phyloP scores from a whole-genome alignment of 2,113 vertebrate species.

The Rhea pennata region DNA sequence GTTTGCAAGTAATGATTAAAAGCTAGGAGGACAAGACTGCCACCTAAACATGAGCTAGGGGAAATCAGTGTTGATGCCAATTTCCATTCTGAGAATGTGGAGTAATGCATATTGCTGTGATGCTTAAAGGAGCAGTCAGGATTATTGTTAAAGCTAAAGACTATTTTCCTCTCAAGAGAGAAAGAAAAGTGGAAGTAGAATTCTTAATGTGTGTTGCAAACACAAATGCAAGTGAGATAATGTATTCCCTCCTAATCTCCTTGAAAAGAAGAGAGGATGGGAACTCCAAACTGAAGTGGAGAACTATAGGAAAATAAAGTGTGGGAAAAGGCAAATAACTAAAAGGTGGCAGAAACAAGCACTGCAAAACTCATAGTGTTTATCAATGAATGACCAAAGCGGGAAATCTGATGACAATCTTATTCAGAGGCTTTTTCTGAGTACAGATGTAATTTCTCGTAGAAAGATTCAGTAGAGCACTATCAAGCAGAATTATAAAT shows the following conservation, averaged over 20 bases:
- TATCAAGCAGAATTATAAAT: background rate
- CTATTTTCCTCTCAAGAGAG: background rate
- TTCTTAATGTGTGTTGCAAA: background rate
- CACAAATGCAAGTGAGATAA: background rate
- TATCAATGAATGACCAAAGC: background rate
- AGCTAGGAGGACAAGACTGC: background rate
- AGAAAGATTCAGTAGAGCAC: background rate
- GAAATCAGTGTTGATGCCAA: background rate
- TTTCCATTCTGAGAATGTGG: background rate
- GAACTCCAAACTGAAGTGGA: background rate
- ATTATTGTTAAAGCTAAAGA: background rate
- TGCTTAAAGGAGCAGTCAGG: background rate
- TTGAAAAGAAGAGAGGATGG: background rate
- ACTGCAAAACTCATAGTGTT: background rate
- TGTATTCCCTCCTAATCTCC: background rate
- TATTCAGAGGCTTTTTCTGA: background rate
- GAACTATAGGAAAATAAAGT: background rate
- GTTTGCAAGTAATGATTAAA: background rate
- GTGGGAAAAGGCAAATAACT: background rate
- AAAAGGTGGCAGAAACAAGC: background rate
- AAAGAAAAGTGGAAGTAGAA: background rate
- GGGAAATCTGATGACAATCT: background rate
- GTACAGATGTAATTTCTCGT: background rate
- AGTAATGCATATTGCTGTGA: background rate
- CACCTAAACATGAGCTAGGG: background rate